Base-by-base conservation (phyloP, 2,113 vertebrate species). In the Hoplias malabaricus region DNA sequence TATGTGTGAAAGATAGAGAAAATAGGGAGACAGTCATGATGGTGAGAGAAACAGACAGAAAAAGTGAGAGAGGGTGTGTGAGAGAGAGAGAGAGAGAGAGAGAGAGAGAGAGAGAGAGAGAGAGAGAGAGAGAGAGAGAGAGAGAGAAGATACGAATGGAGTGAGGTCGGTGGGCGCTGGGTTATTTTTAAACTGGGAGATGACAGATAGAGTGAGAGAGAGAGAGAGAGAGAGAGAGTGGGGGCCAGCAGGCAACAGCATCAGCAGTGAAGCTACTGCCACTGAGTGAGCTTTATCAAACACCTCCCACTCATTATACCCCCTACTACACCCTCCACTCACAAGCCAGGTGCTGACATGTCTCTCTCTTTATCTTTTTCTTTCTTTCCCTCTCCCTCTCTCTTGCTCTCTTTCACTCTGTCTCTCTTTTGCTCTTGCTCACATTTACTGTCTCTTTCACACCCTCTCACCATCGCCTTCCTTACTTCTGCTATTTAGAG, bases 161-260 rank as follows among this genome's bases (percentile, higher is more conserved):
- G 40, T 42, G 59, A 77, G 80, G 38, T 3, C 6, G 42, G 70
- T 36, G 27, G 70, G 63, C 10, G 36, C 65, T 70, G 29, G 72
- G 76, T 83, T 90, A 88, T 90, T 92, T 90, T 90, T 90, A 89
- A 88, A 88, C 72, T 75, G 57, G 29, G 40, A 19, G 66, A 88
- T 86, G 86, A 85, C 86, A 79, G 76, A 88, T 77, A 86, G 84
- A 78, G n/a, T n/a, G n/a, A n/a, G n/a, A n/a, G n/a, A n/a, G n/a
- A n/a, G n/a, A n/a, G n/a, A n/a, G n/a, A n/a, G n/a, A n/a, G n/a
- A n/a, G n/a, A n/a, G n/a, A n/a, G n/a, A n/a, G n/a, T n/a, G n/a
- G 69, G 67, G 69, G 79, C 73, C 73, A 53, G 83, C 84, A 84
- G 70, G 84, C 84, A 21, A 83, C 79, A 16, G 82, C 83, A 79